These are phyloP conservation scores for Strigamia maritima DNA, from an alignment of 2,888 invertebrate genomes.

Conservation along the genomic window DNA sequence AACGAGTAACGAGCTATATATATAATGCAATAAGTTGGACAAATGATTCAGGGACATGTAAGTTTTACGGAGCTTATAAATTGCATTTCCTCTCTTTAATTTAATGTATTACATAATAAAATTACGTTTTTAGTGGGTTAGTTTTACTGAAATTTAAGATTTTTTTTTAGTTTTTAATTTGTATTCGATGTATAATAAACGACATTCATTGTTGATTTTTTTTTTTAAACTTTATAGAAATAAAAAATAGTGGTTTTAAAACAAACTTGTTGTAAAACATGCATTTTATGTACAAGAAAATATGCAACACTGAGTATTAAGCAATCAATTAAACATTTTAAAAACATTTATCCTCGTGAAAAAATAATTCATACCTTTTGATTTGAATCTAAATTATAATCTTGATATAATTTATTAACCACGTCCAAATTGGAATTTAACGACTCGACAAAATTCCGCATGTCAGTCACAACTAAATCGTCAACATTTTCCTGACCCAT, in stretches of 20 bases:
- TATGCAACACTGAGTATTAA: too few relatives aligned
- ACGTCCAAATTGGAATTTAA: constrained; percentile 61
- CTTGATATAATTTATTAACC: constrained; percentile 62
- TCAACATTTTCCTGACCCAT: constrained; percentile 52
- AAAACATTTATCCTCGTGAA: not conserved
- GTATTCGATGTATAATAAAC: not conserved
- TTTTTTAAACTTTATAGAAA: not conserved
- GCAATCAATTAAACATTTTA: too few relatives aligned
- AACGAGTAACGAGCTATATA: not conserved
- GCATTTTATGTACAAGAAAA: too few relatives aligned
- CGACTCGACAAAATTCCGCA: constrained; percentile 57
- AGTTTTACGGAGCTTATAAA: not conserved
- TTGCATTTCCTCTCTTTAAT: not conserved
- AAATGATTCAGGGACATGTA: not conserved
- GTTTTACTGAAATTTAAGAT: too few relatives aligned
- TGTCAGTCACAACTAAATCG: constrained; percentile 51
- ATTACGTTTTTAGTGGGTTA: too few relatives aligned
- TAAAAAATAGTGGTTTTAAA: not conserved
- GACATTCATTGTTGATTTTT: not conserved
- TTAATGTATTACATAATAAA: too few relatives aligned
- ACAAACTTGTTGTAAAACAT: not conserved
- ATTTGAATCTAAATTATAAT: constrained; percentile 58
- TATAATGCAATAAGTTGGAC: not conserved
- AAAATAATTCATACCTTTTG: constrained; percentile 48
- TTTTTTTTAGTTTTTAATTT: too few relatives aligned